Conservation (phyloP, 2,113 vertebrate species). For the Melanerpes formicivorus region DNA sequence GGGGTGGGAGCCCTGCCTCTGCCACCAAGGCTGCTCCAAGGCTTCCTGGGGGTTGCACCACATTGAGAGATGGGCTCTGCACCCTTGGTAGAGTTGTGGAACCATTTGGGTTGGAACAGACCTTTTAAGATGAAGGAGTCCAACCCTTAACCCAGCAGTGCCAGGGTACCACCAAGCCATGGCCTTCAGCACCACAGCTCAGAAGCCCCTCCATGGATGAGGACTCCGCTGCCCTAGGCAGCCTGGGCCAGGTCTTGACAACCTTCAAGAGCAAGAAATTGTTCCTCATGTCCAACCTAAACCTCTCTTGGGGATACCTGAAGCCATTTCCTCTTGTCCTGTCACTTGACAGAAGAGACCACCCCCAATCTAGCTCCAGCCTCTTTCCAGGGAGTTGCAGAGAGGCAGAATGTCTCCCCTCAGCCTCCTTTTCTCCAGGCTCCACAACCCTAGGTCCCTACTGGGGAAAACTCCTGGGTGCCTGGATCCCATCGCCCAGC, state of each 20-base stretch:
- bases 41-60: neutral
- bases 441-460: neutral
- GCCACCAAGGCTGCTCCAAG: rapidly evolving
- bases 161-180: neutral
- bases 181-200: neutral
- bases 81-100: neutral
- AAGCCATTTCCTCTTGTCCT: too few species aligned
- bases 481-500: neutral
- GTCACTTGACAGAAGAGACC: too few species aligned
- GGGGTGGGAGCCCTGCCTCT: neutral
- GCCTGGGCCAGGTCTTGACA: too few species aligned
- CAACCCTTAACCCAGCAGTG: neutral
- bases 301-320: too few species aligned
- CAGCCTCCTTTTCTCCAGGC: neutral
- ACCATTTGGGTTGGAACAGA: neutral
- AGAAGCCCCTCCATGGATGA: too few species aligned
- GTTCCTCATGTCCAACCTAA: too few species aligned
- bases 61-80: rapidly evolving
- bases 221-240: too few species aligned
- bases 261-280: too few species aligned
- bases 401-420: too few species aligned
- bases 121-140: neutral
- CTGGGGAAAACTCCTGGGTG: neutral
- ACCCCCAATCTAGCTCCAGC: too few species aligned
- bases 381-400: too few species aligned